Percentiles rank a stretch among this genome's conserved stretches.
These are phyloP conservation scores for Gymnorhina tibicen DNA, from an alignment of 2,113 vertebrate genomes.

Conservation along the genomic window DNA sequence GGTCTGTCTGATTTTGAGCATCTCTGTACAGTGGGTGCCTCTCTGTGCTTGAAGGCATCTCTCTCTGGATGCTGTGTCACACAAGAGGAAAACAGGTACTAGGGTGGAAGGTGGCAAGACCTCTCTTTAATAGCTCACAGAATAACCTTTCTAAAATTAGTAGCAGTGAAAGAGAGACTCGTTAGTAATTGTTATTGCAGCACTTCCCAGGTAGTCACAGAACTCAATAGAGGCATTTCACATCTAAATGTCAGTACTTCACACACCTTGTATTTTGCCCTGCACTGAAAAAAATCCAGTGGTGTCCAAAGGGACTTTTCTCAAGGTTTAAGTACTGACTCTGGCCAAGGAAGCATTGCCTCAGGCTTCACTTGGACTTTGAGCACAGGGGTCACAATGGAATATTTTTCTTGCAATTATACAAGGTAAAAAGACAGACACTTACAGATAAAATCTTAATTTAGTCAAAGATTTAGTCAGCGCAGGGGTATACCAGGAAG, in stretches of 20 bases:
- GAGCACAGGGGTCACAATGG: background rate
- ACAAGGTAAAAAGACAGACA: background rate
- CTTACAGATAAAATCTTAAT: conserved; percentile 24
- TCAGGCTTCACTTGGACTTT: background rate
- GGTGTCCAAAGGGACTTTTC: background rate
- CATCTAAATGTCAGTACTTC: background rate
- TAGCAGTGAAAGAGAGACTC: background rate
- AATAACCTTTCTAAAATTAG: background rate
- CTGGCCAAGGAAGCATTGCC: background rate
- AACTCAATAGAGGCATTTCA: background rate
- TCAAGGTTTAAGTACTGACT: background rate
- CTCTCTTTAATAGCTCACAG: background rate
- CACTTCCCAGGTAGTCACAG: background rate
- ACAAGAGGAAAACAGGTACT: background rate
- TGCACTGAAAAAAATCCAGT: background rate
- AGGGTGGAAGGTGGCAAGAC: background rate
- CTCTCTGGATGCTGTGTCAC: background rate
- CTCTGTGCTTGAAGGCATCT: background rate
- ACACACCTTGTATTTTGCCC: background rate
- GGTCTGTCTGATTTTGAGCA: background rate
- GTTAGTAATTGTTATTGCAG: background rate
- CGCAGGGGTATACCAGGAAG: background rate
- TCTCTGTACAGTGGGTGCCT: rapidly evolving
- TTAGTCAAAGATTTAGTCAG: background rate
- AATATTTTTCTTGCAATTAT: background rate